Conservation (phyloP, 37 sponge, comb jelly and placozoan species). For the Ephydatia muelleri region DNA sequence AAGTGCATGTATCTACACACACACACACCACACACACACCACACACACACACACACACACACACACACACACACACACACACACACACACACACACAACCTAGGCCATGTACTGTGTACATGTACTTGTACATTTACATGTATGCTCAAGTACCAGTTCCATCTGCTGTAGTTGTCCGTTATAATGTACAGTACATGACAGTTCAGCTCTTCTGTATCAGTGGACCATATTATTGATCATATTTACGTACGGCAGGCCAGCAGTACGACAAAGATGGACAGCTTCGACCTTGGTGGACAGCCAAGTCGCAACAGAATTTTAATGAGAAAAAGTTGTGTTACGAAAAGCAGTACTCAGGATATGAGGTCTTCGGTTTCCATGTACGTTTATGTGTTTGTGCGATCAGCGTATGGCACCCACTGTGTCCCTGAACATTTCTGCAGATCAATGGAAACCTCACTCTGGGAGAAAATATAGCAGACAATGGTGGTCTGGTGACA, state of each 20-base stretch:
- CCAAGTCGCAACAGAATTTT: conserved; percentile 18
- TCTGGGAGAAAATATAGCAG: conserved; percentile 67
- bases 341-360: conserved; percentile 45
- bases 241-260: conserved; percentile 19
- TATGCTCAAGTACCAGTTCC: no score
- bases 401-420: no score
- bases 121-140: no score
- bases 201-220: not conserved
- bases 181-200: no score
- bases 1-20: no score
- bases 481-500: conserved; percentile 64
- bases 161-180: no score
- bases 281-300: conserved; percentile 46
- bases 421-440: not conserved
- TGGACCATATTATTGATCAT: not conserved
- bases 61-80: no score
- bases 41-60: no score
- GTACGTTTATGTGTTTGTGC: conserved; percentile 15
- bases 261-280: conserved; percentile 44
- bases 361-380: conserved; percentile 9
- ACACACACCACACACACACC: no score
- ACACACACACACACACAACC: no score
- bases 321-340: conserved; percentile 37
- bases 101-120: no score
- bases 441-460: conserved; percentile 64